Base-by-base conservation (phyloP, 64 coral and sea anemone genomes). In the Hydrozoanthus tunicans region DNA sequence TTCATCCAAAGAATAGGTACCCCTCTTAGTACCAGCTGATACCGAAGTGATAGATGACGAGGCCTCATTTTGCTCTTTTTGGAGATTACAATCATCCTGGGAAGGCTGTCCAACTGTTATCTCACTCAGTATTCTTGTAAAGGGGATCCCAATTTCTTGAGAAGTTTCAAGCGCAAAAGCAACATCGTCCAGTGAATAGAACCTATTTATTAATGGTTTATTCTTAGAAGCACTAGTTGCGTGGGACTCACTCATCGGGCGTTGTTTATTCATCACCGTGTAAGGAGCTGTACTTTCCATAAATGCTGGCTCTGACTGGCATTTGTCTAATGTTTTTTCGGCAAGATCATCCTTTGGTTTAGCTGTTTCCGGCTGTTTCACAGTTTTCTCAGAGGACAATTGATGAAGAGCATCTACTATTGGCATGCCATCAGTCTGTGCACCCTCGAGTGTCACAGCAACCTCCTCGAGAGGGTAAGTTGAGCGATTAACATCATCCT, bases 381-480 rank as follows among this genome's bases (percentile, higher is more conserved):
- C 23, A 15, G 9, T n/a, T 27, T 90, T 64, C 1, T 67, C 65
- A 43, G 79, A 75, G 4, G 89, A 93, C 15, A 96, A 66, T 6
- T 91, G 93, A 56, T 91, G 76, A 51, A 91, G 67, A 62, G 25
- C 76, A 58, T 93, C 74, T 53, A 96, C 71, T 43, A 93, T 70
- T 59, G 94, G 94, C 26, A 93, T n/a, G 59, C 81, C 94, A 68
- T 71, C 80, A 66, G 24, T 64, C 7, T 82, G 11, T 52, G 89
- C 94, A 59, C 12, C 89, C 15, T 83, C 89, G 9, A 94, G 13
- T 57, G 93, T 86, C 54, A 58, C 51, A n/a, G 53, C 77, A 25
- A 93, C 67, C 25, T 89, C 74, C 25, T 93, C 94, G 10, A 93
- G 86, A 56, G 79, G 90, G 60, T 93, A 95, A 14, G 94, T 95